Conservation (phyloP, 1,140 invertebrate genomes). For the Brachionus angularis region DNA sequence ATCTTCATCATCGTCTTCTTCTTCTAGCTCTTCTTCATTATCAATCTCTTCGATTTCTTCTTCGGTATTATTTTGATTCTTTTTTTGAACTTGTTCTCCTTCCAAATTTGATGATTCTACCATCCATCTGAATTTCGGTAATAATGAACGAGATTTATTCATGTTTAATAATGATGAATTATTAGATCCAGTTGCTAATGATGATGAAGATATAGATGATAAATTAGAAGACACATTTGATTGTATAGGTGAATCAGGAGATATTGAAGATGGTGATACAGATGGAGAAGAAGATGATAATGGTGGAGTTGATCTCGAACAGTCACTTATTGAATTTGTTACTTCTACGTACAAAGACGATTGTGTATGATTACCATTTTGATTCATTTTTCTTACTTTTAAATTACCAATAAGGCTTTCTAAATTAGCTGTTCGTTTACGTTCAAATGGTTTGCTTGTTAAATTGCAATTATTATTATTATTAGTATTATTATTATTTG, state of each 20-base stretch:
- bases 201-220: conserved; percentile 25
- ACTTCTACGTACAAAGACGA: conserved; percentile 21
- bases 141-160: conserved; percentile 4
- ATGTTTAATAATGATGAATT: too few species aligned
- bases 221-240: conserved; percentile 12
- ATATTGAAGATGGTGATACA: conserved; percentile 7
- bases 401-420: conserved; percentile 43
- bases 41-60: background rate
- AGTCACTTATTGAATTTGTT: conserved; percentile 12
- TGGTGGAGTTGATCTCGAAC: conserved; percentile 13
- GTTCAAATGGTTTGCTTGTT: too few species aligned
- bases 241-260: conserved; percentile 6
- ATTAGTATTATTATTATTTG: too few species aligned
- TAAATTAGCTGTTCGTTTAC: conserved; percentile 37
- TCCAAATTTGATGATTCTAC: background rate
- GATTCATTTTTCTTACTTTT: conserved; percentile 38
- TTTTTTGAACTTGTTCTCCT: conserved; percentile 2
- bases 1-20: background rate
- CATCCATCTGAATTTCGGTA: conserved; percentile 27
- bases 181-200: conserved; percentile 18
- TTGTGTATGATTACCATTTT: conserved; percentile 1
- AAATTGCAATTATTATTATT: too few species aligned
- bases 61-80: background rate
- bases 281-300: conserved; percentile 15
- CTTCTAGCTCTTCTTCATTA: background rate